Conservation (phyloP, 2,888 invertebrate genomes). For the Philopedon plagiatum region DNA sequence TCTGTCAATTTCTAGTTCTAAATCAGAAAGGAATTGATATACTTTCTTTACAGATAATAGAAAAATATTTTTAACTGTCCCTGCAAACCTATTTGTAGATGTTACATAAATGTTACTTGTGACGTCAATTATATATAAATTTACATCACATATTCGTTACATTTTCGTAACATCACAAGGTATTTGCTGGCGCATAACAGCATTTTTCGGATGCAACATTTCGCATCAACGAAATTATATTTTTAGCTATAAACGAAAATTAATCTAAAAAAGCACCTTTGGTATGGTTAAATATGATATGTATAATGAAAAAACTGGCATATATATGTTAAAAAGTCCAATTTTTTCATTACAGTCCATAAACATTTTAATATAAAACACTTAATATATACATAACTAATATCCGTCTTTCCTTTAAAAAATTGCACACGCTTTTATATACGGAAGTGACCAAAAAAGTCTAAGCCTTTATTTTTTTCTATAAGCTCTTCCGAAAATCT, state of each 20-base stretch:
- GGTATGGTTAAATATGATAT: slow-evolving; percentile 27
- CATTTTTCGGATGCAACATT: too few relatives aligned
- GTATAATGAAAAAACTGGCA: slow-evolving; percentile 10
- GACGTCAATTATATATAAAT: too few relatives aligned
- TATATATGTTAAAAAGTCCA: not conserved
- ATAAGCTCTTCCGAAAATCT: too few relatives aligned
- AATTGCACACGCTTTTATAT: slow-evolving; percentile 11
- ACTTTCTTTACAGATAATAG: too few relatives aligned
- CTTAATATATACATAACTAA: not conserved
- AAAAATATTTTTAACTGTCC: too few relatives aligned
- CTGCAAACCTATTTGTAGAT: too few relatives aligned
- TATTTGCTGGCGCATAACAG: too few relatives aligned
- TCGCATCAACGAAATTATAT: not conserved
- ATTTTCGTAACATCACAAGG: too few relatives aligned
- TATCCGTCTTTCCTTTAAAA: not conserved
- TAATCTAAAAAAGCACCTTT: slow-evolving; percentile 44
- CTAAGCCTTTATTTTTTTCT: not conserved
- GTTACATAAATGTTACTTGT: too few relatives aligned
- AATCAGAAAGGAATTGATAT: too few relatives aligned
- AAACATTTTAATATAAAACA: slow-evolving; percentile 7
- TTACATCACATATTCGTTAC: too few relatives aligned
- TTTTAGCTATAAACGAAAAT: slow-evolving; percentile 7
- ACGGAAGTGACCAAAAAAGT: not conserved
- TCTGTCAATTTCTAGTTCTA: too few relatives aligned
- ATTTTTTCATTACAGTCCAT: not conserved